phyloP scores from a whole-genome alignment of 2,113 vertebrate genomes.

The Mustela nigripes region DNA sequence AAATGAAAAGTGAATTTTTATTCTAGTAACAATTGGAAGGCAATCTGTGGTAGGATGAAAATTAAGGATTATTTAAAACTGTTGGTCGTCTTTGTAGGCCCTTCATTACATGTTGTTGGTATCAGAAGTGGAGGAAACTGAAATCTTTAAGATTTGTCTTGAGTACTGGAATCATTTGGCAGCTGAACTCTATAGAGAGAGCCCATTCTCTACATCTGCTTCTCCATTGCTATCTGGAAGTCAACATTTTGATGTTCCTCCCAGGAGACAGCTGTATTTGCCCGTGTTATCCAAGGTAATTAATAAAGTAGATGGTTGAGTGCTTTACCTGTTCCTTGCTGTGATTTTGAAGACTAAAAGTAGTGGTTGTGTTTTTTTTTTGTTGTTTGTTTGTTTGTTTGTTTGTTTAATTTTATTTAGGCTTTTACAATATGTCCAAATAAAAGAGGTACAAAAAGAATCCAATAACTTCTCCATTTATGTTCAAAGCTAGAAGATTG shows the following conservation, averaged over 20 bases:
- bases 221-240: constrained; percentile 97
- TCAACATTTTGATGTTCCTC: constrained; percentile 98
- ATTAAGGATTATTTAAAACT: constrained; percentile 44
- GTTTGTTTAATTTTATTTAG: neutral
- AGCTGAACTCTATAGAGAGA: constrained; percentile 98
- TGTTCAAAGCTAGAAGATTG: neutral
- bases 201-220: constrained; percentile 96
- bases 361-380: neutral
- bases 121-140: constrained; percentile 99
- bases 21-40: neutral
- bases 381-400: neutral
- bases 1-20: neutral
- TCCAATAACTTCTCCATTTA: neutral
- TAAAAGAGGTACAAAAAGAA: neutral
- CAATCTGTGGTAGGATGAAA: neutral
- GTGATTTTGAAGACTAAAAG: neutral
- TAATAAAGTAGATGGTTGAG: neutral
- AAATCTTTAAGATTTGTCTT: constrained; percentile 99
- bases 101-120: constrained; percentile 99
- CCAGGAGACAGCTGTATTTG: constrained; percentile 97
- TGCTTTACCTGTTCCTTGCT: neutral
- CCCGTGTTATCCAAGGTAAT: constrained; percentile 98
- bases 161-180: constrained; percentile 99
- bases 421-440: neutral
- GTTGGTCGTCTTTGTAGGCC: constrained; percentile 88